A percentile compares a stretch with the other conserved stretches of the same genome.
These are phyloP conservation scores for Copidosoma floridanum DNA, from an alignment of 1,140 invertebrate species.

Conservation along the genomic window DNA sequence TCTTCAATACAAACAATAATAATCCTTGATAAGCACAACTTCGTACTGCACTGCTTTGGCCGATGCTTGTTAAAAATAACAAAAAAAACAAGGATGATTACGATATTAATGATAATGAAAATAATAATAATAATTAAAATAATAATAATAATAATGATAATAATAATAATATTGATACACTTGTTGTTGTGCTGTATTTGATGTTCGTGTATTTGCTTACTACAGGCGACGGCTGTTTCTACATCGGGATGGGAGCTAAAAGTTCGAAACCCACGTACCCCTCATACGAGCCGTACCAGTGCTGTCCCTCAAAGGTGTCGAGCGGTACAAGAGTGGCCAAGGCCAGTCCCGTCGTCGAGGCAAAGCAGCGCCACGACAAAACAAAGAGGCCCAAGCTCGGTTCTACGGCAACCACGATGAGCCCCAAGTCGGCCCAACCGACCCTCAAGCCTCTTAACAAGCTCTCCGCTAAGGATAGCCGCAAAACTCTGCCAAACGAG, in stretches of 20 bases:
- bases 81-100: too few species aligned
- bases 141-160: too few species aligned
- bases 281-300: conserved; percentile 84
- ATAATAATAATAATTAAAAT: too few species aligned
- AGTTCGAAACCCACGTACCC: conserved; percentile 68
- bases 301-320: conserved; percentile 81
- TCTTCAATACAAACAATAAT: too few species aligned
- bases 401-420: conserved; percentile 21
- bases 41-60: too few species aligned
- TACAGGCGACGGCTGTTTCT: conserved; percentile 93
- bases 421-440: conserved; percentile 33
- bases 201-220: conserved; percentile 57
- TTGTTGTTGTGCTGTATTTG: too few species aligned
- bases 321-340: conserved; percentile 70
- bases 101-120: too few species aligned
- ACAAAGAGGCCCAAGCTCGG: conserved; percentile 26
- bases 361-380: conserved; percentile 30
- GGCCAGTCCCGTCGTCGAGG: conserved; percentile 55
- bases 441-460: conserved; percentile 54
- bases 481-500: conserved; percentile 42
- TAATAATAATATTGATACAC: too few species aligned
- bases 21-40: too few species aligned
- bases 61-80: too few species aligned
- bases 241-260: conserved; percentile 87
- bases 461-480: conserved; percentile 53